Evolutionary conservation across 2,797 vertebrate genomes (phyloP), one percentile per base, ranked within the genome.

Genomic region (Falco concolor): DNA sequence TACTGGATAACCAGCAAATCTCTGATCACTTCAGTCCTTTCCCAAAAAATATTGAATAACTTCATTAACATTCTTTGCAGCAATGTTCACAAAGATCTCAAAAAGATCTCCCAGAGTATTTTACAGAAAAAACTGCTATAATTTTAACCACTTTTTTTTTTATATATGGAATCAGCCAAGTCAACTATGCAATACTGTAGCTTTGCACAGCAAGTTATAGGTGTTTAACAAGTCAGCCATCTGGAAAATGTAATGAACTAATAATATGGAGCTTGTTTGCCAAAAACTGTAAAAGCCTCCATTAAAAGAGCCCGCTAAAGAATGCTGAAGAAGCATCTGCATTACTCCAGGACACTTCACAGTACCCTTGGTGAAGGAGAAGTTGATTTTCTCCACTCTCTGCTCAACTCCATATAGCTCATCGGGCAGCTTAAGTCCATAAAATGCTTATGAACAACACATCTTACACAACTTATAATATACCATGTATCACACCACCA

Each of bases 401-500:
- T 81, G 45, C 45, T 85, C 42, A 73, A 12, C 12, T 87, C n/a
- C 21, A 8, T 7, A 42, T 2, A 82, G 47, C 24, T 61, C 18
- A 28, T 19, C 0, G 2, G 36, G 36, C 32, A 50, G 57, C 38
- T 57, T 22, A 63, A 23, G n/a, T 47, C 36, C 61, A 56, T 17
- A 9, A 44, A 91, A 91, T 14, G 8, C 9, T 72, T 78, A 16
- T 2, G 28, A 50, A 52, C 49, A 18, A 44, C 44, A 18, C 1
- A 1, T 17, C 32, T 36, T 36, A 44, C 42, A 60, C n/a, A 24
- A 8, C 2, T 17, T 17, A 8, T 7, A 60, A 68, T 16, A 36
- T 28, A 44, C 5, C 38, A 38, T 2, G 12, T 0, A 60, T 14
- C 38, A 64, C 12, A 45, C 8, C 23, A 17, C 13, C 2, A 3